Base-by-base conservation (phyloP, 1,140 invertebrate genomes). In the Lepidostoma basale region DNA sequence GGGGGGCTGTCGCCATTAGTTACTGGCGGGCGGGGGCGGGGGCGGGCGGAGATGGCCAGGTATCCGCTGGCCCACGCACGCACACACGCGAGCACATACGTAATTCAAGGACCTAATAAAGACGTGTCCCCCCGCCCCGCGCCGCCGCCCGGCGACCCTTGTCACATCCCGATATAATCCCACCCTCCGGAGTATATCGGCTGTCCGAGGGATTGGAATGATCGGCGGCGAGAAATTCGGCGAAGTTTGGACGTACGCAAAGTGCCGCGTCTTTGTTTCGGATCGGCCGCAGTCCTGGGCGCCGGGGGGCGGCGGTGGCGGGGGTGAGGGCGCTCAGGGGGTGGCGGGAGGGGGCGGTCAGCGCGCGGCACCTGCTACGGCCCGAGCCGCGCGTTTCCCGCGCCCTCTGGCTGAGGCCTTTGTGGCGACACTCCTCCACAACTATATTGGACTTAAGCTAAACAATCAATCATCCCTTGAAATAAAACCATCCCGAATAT, bases 1-100 rank as follows among this genome's bases (percentile, higher is more conserved):
- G 62, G 69, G 70, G 64, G 75, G 73, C 76, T 77, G 73, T 74
- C 76, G 74, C 75, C 77, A 80, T 79, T 81, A 79, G 80, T 80
- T 79, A 79, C 77, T 74, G 73, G 77, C 78, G 67, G 69, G 77
- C 75, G 74, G 14, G 18, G 18, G 22, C 56, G 56, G 59, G 70
- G 68, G 67, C 54, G 74, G 44, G 39, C 68, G 20, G 52, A 42
- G 60, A 30, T 30, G 16, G 42, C 73, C 75, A 74, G 76, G 76
- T 76, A 77, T 74, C 39, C 26, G 44, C 42, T 49, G 25, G 23
- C 60, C 23, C 42, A 45, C 40, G 44, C 60, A 63, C 60, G 23
- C 60, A 33, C 60, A 47, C 60, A 33, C 42, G 60, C 60, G 42
- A 49, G 60, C 42, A 45, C 58, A 59, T 59, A 47, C 60, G 60